Evolutionary conservation across 2,888 invertebrate species (phyloP), one percentile per base, ranked within the genome.

Genomic region (Cerastoderma edule): DNA sequence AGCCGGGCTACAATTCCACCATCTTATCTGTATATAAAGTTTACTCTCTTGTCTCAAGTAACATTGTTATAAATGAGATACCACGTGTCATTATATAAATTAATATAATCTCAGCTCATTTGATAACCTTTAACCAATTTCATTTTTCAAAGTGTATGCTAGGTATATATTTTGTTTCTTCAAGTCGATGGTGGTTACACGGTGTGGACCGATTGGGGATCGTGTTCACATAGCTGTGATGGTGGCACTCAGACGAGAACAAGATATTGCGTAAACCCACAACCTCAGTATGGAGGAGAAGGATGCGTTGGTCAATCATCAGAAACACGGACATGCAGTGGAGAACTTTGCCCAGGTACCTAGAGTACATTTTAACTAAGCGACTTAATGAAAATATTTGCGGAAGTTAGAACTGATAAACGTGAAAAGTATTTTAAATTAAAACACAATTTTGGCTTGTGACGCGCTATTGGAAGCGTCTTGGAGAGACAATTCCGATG

Each of bases 111-210:
- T n/a, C 2, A 46, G 46, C 46, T 46, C 5, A 1, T n/a, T n/a
- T n/a, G n/a, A n/a, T n/a, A n/a, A n/a, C n/a, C n/a, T n/a, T n/a
- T n/a, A n/a, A n/a, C n/a, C n/a, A n/a, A n/a, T n/a, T n/a, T n/a
- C n/a, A n/a, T n/a, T n/a, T n/a, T n/a, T n/a, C n/a, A n/a, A 46
- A 46, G 13, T 2, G 24, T 24, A 53, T 24, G 19, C 16, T 2
- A 57, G 2, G 13, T 57, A 3, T 56, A 28, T 6, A 16, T 28
- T 3, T 44, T 33, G 13, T 54, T 53, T 8, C 2, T 57, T 28
- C 0, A 27, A 65, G 64, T 65, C 68, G 32, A 73, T 63, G 73
- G 73, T 35, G 73, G 73, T n/a, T 73, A 63, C 32, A 32, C 60
- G 35, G 67, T 63, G 19, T 73, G 73, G 73, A 35, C 50, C 19